Evolutionary conservation across 2,888 invertebrate species (phyloP), one percentile per base, ranked within the genome.

Genomic region (Amphipyra tragopoginis): DNA sequence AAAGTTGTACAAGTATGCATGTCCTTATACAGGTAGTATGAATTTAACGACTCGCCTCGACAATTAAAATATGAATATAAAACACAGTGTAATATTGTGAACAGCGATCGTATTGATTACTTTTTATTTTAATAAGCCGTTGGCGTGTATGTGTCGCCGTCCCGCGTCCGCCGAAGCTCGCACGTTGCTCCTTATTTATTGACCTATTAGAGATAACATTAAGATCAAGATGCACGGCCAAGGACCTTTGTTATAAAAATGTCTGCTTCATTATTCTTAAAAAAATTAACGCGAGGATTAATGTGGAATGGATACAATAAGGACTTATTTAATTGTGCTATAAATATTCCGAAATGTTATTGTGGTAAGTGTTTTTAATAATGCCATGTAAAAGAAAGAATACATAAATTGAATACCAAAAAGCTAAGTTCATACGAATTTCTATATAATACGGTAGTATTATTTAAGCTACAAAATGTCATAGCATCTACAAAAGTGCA

Each of bases 221-320:
- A 91, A 93, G 94, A 94, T 94, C 94, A 90, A 93, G 93, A 94
- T 93, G 93, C 93, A 94, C 93, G 94, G 94, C 93, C 93, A 93
- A 94, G 93, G 94, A 94, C 93, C 93, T 94, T 94, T 94, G 94
- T 94, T 94, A 93, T 93, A 94, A 94, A 94, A 94, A 93, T 93
- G 92, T 93, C 92, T 90, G 91, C 92, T 92, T 93, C 94, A 94
- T 94, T 94, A 94, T 94, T 93, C 90, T 90, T 90, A 86, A 93
- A 93, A 90, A 93, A 94, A 90, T 90, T 86, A 86, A 86, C 84
- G 81, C 72, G 65, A 73, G 82, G 67, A 79, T 75, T 90, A 90
- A 82, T 83, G 77, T 91, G 90, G 93, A 92, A 82, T 78, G 70
- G 66, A 61, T 65, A 58, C 39, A 65, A 62, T 66, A 68, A 67